Evolutionary conservation across 1,140 invertebrate genomes (phyloP), one percentile per base, ranked within the genome.

Genomic region (Ptiloglossa arizonensis): DNA sequence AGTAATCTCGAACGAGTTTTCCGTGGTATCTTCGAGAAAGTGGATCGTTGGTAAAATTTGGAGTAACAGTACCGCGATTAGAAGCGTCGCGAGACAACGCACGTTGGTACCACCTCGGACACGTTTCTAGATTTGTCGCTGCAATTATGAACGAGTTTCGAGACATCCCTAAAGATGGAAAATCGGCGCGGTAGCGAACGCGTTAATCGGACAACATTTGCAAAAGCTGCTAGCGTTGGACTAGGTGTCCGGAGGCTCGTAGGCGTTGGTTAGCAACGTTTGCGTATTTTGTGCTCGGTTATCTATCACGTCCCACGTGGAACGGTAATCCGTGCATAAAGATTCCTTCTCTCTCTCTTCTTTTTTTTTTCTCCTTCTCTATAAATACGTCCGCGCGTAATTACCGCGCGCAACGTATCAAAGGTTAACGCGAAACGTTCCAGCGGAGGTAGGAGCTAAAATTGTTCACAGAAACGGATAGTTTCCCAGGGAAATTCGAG

Each of bases 281-380:
- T 64, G 73, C 64, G 56, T 48, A 41, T 4, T 70, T 62, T 52
- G 44, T 22, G 27, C 46, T n/a, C 46, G 22, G 8, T 24, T 56
- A 71, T 77, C 57, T 44, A 62, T 77, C 74, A 48, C 67, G 57
- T 41, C 35, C 67, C 56, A 62, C 74, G 67, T 54, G 67, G 24
- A 44, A 54, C 57, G 35, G 24, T 66, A 48, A 69, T 59, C 64
- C 66, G 35, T 54, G 48, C 74, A 50, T 62, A 38, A 24, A 44
- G 3, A 46, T 57, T 11, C 50, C 13, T n/a, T 44, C 19, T 1
- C n/a, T n/a, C n/a, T n/a, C n/a, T n/a, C n/a, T n/a, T n/a, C n/a
- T n/a, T n/a, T n/a, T 44, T 35, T 50, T 57, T 62, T 35, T 15
- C 9, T 13, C 22, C 22, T 19, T 29, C 29, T 46, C 19, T 24